Evolutionary conservation across 1,140 invertebrate genomes (phyloP).

Genomic region (Drosophila mayri): DNA sequence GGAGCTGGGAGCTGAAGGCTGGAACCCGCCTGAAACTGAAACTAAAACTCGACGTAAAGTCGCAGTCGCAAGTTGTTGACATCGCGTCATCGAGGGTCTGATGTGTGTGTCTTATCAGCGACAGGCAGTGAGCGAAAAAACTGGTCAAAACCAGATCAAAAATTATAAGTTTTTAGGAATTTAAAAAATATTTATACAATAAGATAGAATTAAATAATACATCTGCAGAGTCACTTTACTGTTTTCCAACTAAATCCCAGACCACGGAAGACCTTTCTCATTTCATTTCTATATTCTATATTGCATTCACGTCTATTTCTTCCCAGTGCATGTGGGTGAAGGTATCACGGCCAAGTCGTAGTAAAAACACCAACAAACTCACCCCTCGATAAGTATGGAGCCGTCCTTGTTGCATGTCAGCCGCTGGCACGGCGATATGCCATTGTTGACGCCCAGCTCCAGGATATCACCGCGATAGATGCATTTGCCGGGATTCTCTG

Average conservation of each 20-base stretch:
- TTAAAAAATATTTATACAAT: neutral
- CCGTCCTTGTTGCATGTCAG: slow-evolving; percentile 76
- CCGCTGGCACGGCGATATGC: slow-evolving; percentile 75
- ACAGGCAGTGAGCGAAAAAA: slow-evolving; percentile 20
- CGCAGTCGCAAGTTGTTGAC: slow-evolving; percentile 42
- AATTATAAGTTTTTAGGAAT: neutral
- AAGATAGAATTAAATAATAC: neutral
- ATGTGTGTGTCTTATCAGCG: slow-evolving; percentile 54
- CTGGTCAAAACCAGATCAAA: no score
- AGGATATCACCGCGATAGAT: slow-evolving; percentile 74
- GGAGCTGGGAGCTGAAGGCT: neutral
- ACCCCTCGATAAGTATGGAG: slow-evolving; percentile 79
- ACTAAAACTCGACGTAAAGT: slow-evolving; percentile 40
- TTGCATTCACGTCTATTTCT: neutral
- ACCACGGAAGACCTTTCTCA: rapidly evolving
- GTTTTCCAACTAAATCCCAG: no score
- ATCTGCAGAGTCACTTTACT: no score
- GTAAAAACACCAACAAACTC: slow-evolving; percentile 34
- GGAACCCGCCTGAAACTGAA: neutral
- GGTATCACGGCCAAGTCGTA: slow-evolving; percentile 24
- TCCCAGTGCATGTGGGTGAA: neutral
- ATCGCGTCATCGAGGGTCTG: slow-evolving; percentile 24
- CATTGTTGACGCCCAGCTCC: slow-evolving; percentile 62
- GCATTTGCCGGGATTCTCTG: slow-evolving; percentile 73
- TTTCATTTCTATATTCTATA: neutral